Conservation (phyloP, 2,797 vertebrate genomes). For the Cynopterus sphinx region DNA sequence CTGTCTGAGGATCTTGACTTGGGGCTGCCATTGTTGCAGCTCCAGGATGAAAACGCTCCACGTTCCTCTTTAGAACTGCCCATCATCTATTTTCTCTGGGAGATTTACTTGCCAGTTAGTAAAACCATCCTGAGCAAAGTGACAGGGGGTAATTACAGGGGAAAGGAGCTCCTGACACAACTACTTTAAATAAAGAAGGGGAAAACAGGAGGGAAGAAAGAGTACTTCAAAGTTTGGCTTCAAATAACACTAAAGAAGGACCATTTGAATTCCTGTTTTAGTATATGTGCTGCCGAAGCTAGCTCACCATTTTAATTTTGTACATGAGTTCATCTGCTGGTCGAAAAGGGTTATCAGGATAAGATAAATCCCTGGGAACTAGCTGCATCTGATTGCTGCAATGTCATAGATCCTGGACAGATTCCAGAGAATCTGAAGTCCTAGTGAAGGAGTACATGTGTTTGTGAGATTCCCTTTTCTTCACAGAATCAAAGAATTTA, state of each 20-base stretch:
- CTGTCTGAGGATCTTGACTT: constrained; percentile 9
- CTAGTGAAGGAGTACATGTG: too few species aligned
- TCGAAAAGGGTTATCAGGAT: neutral
- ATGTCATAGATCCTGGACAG: neutral
- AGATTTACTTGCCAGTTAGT: constrained; percentile 59
- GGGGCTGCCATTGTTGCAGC: constrained; percentile 49
- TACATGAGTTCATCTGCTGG: neutral
- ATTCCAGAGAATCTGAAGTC: neutral
- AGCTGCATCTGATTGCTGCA: neutral
- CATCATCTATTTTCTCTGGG: constrained; percentile 67
- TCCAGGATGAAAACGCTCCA: constrained; percentile 13
- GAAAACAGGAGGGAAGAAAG: neutral
- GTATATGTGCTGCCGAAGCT: too few species aligned
- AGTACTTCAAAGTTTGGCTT: neutral
- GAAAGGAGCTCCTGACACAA: neutral
- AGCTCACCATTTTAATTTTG: neutral
- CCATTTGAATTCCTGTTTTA: neutral
- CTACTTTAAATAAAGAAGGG: constrained; percentile 50
- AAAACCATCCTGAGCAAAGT: neutral
- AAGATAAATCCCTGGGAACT: neutral
- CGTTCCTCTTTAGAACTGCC: constrained; percentile 78
- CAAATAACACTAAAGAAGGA: neutral
- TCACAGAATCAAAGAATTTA: neutral
- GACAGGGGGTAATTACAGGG: constrained; percentile 15
- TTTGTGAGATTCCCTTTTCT: neutral